phyloP scores from a whole-genome alignment of 1,140 invertebrate genomes.

The Heliothis virescens region DNA sequence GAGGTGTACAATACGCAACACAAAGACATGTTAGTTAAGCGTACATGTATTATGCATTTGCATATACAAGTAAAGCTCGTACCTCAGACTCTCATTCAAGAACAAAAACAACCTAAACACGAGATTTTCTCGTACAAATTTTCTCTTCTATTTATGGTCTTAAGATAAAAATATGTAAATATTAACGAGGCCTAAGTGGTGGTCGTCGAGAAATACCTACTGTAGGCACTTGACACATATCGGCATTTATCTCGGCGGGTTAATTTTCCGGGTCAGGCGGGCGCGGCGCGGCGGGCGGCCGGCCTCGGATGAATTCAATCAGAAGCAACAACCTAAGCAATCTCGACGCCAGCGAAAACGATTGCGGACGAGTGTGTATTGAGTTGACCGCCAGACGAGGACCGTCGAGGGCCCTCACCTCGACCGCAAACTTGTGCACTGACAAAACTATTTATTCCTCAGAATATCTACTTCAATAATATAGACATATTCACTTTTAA shows the following conservation, averaged over 20 bases:
- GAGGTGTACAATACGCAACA: neutral
- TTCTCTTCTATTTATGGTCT: slow-evolving; percentile 5
- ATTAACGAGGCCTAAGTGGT: slow-evolving; percentile 32
- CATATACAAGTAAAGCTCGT: slow-evolving; percentile 1
- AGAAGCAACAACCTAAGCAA: slow-evolving; percentile 81
- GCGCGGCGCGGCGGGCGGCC: slow-evolving; percentile 49
- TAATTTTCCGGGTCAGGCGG: slow-evolving; percentile 75
- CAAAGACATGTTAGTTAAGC: slow-evolving; percentile 17
- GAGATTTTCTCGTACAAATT: slow-evolving; percentile 12
- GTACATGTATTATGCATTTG: slow-evolving; percentile 17
- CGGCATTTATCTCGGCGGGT: slow-evolving; percentile 74
- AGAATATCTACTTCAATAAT: slow-evolving; percentile 54
- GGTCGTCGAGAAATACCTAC: slow-evolving; percentile 39
- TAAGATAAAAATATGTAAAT: slow-evolving; percentile 20
- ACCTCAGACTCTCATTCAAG: no score
- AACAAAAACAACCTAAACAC: no score
- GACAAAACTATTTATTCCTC: slow-evolving; percentile 63
- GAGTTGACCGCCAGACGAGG: slow-evolving; percentile 68
- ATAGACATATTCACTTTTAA: slow-evolving; percentile 54
- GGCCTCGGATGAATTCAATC: slow-evolving; percentile 79
- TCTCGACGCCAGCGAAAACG: slow-evolving; percentile 73
- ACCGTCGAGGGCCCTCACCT: slow-evolving; percentile 64
- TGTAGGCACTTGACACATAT: slow-evolving; percentile 74
- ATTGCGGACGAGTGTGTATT: slow-evolving; percentile 78
- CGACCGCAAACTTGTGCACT: slow-evolving; percentile 61